A percentile compares a stretch with the other conserved stretches of the same genome.
These are phyloP conservation scores for Corbicula japonica DNA, from an alignment of 2,888 invertebrate species.

Conservation along the genomic window DNA sequence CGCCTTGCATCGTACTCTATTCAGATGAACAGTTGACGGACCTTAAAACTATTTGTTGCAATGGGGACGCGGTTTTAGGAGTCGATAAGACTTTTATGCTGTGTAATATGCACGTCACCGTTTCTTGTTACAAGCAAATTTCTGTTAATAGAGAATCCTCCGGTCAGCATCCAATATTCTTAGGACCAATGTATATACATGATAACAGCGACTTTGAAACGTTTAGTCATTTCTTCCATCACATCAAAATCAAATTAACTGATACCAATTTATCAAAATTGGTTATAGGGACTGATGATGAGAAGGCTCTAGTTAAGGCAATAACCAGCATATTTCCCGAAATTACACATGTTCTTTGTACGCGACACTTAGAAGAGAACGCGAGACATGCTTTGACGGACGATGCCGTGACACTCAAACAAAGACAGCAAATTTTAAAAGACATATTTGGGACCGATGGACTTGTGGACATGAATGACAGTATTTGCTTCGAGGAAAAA, in stretches of 20 bases:
- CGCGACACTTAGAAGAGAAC: conserved; percentile 30
- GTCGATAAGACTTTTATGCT: conserved; percentile 55
- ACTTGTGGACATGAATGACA: conserved; percentile 24
- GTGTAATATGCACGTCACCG: conserved; percentile 54
- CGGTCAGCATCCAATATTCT: conserved; percentile 46
- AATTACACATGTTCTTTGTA: conserved; percentile 31
- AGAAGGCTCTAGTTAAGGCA: neutral
- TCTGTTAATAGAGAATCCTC: conserved; percentile 24
- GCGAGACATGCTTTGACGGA: conserved; percentile 26
- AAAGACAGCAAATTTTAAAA: conserved; percentile 17
- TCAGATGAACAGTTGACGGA: conserved; percentile 51
- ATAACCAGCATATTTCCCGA: conserved; percentile 16
- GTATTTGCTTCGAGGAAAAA: neutral
- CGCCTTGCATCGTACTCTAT: conserved; percentile 44
- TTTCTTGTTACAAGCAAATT: conserved; percentile 51
- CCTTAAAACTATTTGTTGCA: conserved; percentile 51
- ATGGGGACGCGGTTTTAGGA: conserved; percentile 40
- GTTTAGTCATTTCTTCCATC: neutral
- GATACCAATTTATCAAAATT: neutral
- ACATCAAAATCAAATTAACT: neutral
- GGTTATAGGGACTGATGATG: neutral
- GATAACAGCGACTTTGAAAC: too few relatives aligned
- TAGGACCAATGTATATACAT: conserved; percentile 58
- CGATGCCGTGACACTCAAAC: conserved; percentile 20
- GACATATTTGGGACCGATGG: conserved; percentile 41